Evolutionary conservation across 1,140 invertebrate species (phyloP), one percentile per base, ranked within the genome.

Genomic region (Rhopalosiphum padi): DNA sequence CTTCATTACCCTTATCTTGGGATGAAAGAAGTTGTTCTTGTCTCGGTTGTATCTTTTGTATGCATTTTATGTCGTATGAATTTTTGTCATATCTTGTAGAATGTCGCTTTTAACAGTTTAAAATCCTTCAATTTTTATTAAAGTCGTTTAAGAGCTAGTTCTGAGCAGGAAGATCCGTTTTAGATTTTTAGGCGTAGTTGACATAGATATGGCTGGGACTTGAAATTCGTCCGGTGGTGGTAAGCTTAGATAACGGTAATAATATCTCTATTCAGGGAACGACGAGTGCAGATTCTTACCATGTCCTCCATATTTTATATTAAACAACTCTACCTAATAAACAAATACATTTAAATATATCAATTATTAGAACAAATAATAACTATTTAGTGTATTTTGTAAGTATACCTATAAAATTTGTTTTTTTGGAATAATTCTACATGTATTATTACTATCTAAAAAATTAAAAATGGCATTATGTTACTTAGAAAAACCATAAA

Each of bases 91-190:
- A 94, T 91, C 77, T 46, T 60, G 25, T 55, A 94, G 25, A 7
- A 91, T 41, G 2, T n/a, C 11, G 35, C 46, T 77, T 90, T 91
- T 82, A n/a, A 5, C 35, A 30, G 22, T 82, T 68, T 3, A 94
- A 37, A 87, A 48, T 82, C 82, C 90, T 91, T 94, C 43, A 1
- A 94, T 92, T 48, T 94, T 91, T n/a, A 89, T 68, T n/a, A 46
- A 53, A 53, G 53, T 53, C 53, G 82, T 41, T 55, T 91, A 0
- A 46, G 18, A n/a, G 51, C 15, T 91, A 41, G 90, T 46, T 41
- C 43, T 91, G 60, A 91, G 1, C 8, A 91, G 43, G 41, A 43
- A 41, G 41, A 41, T 2, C 60, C 68, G 90, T 91, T 91, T 91
- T 82, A 35, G 22, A 22, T 7, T 53, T 23, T 53, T 51, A 18